Evolutionary conservation across 2,797 vertebrate species (phyloP).

Genomic region (Syndactyla subalaris): DNA sequence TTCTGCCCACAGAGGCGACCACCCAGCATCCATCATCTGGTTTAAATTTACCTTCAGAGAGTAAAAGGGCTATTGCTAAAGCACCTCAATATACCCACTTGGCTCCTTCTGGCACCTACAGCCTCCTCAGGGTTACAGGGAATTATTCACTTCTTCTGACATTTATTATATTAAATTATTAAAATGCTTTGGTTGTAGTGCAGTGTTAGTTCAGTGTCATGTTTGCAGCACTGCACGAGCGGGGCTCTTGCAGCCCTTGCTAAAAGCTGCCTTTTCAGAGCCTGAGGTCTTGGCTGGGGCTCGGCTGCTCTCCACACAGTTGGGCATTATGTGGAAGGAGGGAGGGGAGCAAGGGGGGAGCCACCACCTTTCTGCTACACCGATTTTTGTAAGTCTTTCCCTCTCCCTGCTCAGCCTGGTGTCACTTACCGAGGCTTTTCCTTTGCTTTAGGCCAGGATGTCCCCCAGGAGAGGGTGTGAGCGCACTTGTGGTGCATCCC

Average conservation of each 20-base stretch:
- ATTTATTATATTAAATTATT: conserved; percentile 67
- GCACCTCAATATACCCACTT: conserved; percentile 21
- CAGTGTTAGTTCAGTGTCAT: conserved; percentile 58
- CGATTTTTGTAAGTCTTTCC: not conserved
- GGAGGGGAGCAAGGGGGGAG: not conserved
- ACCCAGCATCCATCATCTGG: conserved; percentile 50
- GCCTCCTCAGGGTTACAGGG: conserved; percentile 49
- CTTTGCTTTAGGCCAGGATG: not conserved
- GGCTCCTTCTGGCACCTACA: conserved; percentile 44
- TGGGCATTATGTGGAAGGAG: conserved; percentile 13
- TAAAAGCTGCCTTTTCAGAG: conserved; percentile 58
- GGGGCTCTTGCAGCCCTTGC: not conserved
- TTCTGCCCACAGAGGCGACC: conserved; percentile 38
- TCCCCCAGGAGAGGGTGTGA: not conserved
- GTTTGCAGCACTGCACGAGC: conserved; percentile 16
- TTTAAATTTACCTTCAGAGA: conserved; percentile 55
- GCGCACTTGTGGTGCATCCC: not conserved
- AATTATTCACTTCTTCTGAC: conserved; percentile 65
- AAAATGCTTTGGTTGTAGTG: conserved; percentile 54
- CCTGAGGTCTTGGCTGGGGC: conserved; percentile 6
- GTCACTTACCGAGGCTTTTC: not conserved
- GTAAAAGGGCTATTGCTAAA: conserved; percentile 55
- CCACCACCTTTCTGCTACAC: not conserved
- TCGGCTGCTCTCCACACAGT: conserved; percentile 27
- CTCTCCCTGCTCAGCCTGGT: not conserved